Evolutionary conservation across 2,113 vertebrate genomes (phyloP).

Genomic region (Rhodinocichla rosea): DNA sequence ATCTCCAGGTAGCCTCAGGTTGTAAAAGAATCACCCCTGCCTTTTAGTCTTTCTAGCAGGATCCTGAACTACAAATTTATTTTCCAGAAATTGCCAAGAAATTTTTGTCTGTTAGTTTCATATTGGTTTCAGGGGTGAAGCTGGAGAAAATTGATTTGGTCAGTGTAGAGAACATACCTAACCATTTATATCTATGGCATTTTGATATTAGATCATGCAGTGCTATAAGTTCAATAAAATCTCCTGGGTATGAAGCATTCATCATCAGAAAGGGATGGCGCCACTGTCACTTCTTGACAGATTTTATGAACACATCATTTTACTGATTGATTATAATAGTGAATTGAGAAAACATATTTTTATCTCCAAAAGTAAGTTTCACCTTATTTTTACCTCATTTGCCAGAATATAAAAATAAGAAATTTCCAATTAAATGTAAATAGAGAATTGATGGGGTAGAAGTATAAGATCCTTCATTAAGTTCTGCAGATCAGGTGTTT

Average conservation of each 20-base stretch:
- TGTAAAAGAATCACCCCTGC: neutral
- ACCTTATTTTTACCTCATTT: neutral
- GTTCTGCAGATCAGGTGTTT: neutral
- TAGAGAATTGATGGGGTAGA: neutral
- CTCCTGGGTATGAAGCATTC: neutral
- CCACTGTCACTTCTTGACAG: neutral
- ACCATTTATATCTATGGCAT: neutral
- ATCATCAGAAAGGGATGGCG: neutral
- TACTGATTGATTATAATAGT: neutral
- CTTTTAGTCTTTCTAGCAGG: neutral
- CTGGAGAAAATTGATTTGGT: neutral
- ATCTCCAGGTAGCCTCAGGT: neutral
- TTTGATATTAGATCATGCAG: neutral
- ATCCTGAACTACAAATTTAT: neutral
- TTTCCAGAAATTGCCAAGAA: constrained; percentile 5
- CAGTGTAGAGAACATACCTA: neutral
- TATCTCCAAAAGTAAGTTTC: neutral
- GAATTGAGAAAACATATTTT: neutral
- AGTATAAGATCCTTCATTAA: neutral
- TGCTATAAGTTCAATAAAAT: neutral
- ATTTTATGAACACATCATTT: neutral
- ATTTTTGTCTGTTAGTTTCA: neutral
- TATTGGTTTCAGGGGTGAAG: neutral
- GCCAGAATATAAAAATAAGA: neutral
- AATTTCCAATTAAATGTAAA: neutral